Evolutionary conservation across 2,113 vertebrate species (phyloP).

Genomic region (Sebastes fasciatus): DNA sequence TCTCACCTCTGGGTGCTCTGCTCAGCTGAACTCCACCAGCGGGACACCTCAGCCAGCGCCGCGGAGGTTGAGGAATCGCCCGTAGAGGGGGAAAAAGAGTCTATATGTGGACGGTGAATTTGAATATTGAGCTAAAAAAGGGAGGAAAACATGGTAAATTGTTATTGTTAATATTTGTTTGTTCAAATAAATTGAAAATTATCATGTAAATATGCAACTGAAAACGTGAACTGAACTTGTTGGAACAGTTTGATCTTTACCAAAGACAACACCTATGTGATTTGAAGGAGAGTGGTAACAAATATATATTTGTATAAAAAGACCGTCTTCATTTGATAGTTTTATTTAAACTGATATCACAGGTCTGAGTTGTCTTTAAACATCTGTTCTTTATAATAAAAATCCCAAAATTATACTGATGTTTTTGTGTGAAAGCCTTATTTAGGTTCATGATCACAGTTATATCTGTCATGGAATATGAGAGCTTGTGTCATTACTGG

Average conservation of each 20-base stretch:
- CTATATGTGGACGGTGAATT: slow-evolving; percentile 18
- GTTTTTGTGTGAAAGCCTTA: slow-evolving; percentile 9
- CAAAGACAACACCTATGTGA: slow-evolving; percentile 15
- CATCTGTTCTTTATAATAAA: slow-evolving; percentile 82
- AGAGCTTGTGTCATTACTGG: neutral
- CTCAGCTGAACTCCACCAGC: slow-evolving; percentile 62
- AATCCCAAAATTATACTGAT: slow-evolving; percentile 47
- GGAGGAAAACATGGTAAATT: slow-evolving; percentile 30
- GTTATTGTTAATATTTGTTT: slow-evolving; percentile 57
- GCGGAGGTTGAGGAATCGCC: slow-evolving; percentile 72
- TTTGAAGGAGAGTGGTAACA: slow-evolving; percentile 25
- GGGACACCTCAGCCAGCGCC: slow-evolving; percentile 54
- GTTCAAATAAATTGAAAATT: slow-evolving; percentile 48
- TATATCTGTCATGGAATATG: neutral
- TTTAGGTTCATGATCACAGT: neutral
- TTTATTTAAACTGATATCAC: slow-evolving; percentile 72
- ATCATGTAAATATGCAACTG: slow-evolving; percentile 80
- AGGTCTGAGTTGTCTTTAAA: slow-evolving; percentile 64
- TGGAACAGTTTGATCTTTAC: slow-evolving; percentile 18
- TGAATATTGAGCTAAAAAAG: slow-evolving; percentile 21
- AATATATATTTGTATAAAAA: slow-evolving; percentile 70
- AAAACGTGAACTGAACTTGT: slow-evolving; percentile 35
- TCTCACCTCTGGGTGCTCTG: slow-evolving; percentile 77
- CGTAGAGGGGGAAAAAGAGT: slow-evolving; percentile 52
- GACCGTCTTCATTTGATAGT: slow-evolving; percentile 46